phyloP scores from a whole-genome alignment of 2,888 invertebrate species.

The Acheta domesticus region DNA sequence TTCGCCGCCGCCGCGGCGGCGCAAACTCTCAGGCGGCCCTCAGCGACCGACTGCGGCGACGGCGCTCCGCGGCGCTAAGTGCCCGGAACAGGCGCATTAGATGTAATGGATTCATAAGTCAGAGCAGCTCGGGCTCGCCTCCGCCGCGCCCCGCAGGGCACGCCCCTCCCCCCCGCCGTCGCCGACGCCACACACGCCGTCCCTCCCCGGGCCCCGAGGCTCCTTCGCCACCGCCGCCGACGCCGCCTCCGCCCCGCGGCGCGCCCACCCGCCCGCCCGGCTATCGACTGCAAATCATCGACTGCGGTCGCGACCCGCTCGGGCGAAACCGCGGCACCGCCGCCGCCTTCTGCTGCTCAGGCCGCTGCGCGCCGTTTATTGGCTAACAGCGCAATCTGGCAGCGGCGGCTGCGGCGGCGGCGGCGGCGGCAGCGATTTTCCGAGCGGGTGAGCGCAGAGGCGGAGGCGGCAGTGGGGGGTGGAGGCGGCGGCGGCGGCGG shows the following conservation, averaged over 20 bases:
- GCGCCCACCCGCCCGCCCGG: not conserved
- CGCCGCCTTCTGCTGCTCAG: not conserved
- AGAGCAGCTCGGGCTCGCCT: not conserved
- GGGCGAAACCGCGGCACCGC: no score
- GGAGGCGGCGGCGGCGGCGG: no score
- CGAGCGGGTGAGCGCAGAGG: no score
- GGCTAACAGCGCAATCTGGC: not conserved
- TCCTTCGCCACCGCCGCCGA: not conserved
- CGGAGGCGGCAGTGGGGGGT: no score
- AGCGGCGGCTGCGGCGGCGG: not conserved
- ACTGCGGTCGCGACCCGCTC: not conserved
- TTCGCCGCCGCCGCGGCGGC: not conserved
- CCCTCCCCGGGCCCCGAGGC: not conserved
- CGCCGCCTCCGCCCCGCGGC: not conserved
- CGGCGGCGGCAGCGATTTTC: not conserved
- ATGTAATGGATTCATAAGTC: constrained; percentile 18
- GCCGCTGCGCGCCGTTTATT: not conserved
- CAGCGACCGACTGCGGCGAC: no score
- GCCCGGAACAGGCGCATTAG: constrained; percentile 9
- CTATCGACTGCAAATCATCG: constrained; percentile 3
- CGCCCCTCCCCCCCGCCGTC: no score
- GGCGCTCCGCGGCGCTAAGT: not conserved
- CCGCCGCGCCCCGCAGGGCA: no score
- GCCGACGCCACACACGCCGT: no score
- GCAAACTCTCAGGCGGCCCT: not conserved